Evolutionary conservation across 2,113 vertebrate species (phyloP).

Genomic region (Gymnogyps californianus): DNA sequence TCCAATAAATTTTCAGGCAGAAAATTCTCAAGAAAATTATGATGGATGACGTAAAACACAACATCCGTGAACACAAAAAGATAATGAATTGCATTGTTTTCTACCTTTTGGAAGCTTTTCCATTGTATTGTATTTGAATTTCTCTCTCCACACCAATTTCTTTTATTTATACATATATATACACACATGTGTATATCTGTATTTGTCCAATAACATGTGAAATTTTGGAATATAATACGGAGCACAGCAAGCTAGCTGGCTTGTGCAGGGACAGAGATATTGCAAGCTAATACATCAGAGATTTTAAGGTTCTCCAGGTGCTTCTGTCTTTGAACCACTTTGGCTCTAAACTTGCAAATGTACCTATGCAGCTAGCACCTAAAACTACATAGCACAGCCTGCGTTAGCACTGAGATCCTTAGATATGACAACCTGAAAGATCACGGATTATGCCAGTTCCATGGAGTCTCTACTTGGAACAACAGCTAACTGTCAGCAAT

Average conservation of each 20-base stretch:
- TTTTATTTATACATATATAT: neutral
- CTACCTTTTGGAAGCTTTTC: neutral
- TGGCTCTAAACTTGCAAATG: neutral
- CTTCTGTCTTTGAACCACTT: neutral
- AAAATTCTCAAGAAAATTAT: neutral
- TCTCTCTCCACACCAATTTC: neutral
- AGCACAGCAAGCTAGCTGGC: neutral
- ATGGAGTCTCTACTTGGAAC: neutral
- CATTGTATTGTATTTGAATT: neutral
- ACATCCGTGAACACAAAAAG: neutral
- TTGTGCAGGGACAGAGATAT: neutral
- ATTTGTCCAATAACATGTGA: neutral
- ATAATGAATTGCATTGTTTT: neutral
- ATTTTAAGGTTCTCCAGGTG: neutral
- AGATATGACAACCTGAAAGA: neutral
- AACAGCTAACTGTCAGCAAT: neutral
- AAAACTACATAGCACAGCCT: neutral
- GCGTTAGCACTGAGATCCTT: neutral
- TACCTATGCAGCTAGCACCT: neutral
- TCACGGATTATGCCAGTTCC: neutral
- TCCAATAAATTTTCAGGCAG: neutral
- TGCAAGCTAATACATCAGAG: neutral
- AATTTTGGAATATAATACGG: neutral
- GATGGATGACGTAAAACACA: neutral
- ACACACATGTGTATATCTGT: accelerated